phyloP scores from a whole-genome alignment of 37 sponge, comb jelly and placozoan genomes.

The Ianthella basta region DNA sequence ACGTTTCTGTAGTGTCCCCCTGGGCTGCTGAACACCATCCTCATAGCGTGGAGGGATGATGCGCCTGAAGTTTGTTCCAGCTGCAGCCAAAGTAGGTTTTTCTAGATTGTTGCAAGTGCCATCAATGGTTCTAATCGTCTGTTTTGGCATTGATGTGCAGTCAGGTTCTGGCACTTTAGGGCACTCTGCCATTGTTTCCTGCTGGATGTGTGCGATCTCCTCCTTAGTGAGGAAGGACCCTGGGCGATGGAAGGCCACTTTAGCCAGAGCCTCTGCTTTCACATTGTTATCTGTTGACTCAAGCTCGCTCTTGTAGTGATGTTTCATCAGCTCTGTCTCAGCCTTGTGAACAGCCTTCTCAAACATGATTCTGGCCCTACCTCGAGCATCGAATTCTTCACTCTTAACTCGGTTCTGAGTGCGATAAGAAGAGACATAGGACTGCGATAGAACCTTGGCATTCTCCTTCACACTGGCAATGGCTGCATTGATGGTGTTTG shows the following conservation, averaged over 20 bases:
- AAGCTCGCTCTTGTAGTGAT: not conserved
- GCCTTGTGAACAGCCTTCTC: not conserved
- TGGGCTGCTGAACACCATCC: constrained; percentile 58
- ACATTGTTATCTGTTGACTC: constrained; percentile 1
- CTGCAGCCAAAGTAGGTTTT: constrained; percentile 65
- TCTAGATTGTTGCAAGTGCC: constrained; percentile 92
- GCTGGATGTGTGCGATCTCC: constrained; percentile 42
- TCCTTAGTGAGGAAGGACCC: constrained; percentile 49
- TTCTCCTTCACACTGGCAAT: no score
- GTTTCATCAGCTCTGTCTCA: not conserved
- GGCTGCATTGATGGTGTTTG: no score
- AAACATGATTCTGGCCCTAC: not conserved
- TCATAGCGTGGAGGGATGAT: constrained; percentile 80
- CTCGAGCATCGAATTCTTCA: no score
- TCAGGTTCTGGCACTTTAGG: not conserved
- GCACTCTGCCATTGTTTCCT: not conserved
- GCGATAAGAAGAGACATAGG: no score
- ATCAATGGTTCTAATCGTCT: constrained; percentile 62
- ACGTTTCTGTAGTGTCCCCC: constrained; percentile 56
- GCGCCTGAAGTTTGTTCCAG: constrained; percentile 59
- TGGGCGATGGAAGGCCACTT: constrained; percentile 48
- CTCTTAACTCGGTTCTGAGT: no score
- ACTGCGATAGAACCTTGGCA: no score
- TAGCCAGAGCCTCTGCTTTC: constrained; percentile 48
- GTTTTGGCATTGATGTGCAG: not conserved